phyloP scores from a whole-genome alignment of 2,113 vertebrate species.

The Leucosticte australis region DNA sequence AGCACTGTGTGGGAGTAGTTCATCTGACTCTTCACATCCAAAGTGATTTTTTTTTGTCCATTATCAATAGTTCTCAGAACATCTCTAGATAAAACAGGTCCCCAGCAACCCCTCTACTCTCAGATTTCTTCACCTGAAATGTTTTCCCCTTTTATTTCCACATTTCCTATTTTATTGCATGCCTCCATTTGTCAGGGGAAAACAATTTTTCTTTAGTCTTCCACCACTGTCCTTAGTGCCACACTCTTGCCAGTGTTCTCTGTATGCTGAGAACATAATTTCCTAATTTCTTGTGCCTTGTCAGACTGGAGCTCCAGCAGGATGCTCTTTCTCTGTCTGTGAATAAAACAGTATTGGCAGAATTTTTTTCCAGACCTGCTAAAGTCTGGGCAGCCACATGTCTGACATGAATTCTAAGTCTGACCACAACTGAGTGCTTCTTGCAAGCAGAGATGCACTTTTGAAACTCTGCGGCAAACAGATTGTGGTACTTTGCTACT shows the following conservation, averaged over 20 bases:
- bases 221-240: too few relatives aligned
- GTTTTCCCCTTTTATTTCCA: background rate
- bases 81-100: background rate
- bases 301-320: background rate
- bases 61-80: background rate
- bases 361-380: background rate
- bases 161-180: background rate
- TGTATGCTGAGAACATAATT: accelerated
- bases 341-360: background rate
- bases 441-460: background rate
- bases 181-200: background rate
- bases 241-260: background rate
- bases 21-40: background rate
- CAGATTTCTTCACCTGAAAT: background rate
- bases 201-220: background rate
- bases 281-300: background rate
- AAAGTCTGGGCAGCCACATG: background rate
- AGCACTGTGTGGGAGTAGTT: background rate
- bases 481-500: background rate
- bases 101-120: background rate
- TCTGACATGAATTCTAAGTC: background rate
- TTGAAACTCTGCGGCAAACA: background rate
- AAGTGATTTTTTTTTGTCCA: background rate
- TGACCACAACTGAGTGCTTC: background rate
- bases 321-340: background rate